Percentiles rank a stretch among this genome's conserved stretches.
phyloP scores from a whole-genome alignment of 2,797 vertebrate species.

The Sebastes itinus region DNA sequence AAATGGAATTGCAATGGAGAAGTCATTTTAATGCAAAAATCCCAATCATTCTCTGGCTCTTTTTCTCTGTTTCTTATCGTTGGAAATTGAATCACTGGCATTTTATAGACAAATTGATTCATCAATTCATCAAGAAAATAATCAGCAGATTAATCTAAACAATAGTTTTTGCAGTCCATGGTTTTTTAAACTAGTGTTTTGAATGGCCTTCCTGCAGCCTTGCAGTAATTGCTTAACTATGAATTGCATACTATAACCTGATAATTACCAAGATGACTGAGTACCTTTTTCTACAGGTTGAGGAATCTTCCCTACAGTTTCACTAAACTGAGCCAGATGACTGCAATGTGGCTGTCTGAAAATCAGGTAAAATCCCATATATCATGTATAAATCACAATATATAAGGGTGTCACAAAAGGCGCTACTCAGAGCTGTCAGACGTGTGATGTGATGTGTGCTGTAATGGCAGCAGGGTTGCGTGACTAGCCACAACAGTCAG shows the following conservation, averaged over 20 bases:
- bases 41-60: too few relatives aligned
- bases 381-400: background rate
- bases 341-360: slow-evolving; percentile 99
- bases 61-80: background rate
- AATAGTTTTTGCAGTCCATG: background rate
- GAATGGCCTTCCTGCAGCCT: background rate
- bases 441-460: background rate
- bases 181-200: background rate
- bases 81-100: background rate
- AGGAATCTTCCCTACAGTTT: slow-evolving; percentile 97
- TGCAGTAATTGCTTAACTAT: background rate
- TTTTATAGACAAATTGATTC: background rate
- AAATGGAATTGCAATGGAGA: too few relatives aligned
- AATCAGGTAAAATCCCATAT: slow-evolving; percentile 88
- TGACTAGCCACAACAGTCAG: slow-evolving; percentile 1
- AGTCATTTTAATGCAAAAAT: background rate
- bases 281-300: slow-evolving; percentile 79
- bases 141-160: background rate
- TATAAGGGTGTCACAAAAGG: background rate
- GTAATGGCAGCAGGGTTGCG: background rate
- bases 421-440: background rate
- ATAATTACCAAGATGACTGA: slow-evolving; percentile 5
- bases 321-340: slow-evolving; percentile 94
- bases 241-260: background rate
- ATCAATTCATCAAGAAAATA: background rate